Percentiles rank a stretch among this genome's conserved stretches.
These are phyloP conservation scores for Felis chaus DNA, from an alignment of 2,113 vertebrate species.

Conservation along the genomic window DNA sequence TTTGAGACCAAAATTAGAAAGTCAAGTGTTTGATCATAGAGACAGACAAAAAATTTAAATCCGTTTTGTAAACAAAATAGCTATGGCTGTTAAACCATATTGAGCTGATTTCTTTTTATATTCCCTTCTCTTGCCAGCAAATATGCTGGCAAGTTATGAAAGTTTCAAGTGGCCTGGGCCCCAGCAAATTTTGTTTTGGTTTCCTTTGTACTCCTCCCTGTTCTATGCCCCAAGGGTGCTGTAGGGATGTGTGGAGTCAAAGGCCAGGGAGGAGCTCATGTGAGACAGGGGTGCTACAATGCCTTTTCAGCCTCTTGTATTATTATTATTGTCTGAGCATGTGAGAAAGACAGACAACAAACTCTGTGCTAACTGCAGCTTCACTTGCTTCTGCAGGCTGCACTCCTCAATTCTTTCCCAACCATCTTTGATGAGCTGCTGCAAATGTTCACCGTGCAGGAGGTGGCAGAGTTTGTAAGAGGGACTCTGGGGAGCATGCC, in stretches of 20 bases:
- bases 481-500: constrained; percentile 97
- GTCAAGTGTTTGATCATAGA: constrained; percentile 16
- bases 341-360: neutral
- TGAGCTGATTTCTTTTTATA: constrained; percentile 44
- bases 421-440: constrained; percentile 98
- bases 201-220: neutral
- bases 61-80: constrained; percentile 30
- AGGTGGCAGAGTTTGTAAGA: constrained; percentile 96
- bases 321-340: neutral
- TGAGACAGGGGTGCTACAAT: accelerated
- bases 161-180: neutral
- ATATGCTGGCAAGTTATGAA: constrained; percentile 11
- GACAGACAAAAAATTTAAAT: neutral
- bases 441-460: constrained; percentile 98
- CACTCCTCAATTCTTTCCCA: constrained; percentile 96
- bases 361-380: neutral
- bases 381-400: constrained; percentile 86
- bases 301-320: neutral
- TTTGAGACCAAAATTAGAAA: constrained; percentile 37
- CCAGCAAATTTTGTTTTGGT: neutral
- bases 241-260: neutral
- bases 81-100: neutral
- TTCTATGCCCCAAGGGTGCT: neutral
- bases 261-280: neutral
- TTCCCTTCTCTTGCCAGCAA: constrained; percentile 22